These are phyloP conservation scores for Ellobius talpinus DNA, from an alignment of 2,113 vertebrate genomes.

Conservation along the genomic window DNA sequence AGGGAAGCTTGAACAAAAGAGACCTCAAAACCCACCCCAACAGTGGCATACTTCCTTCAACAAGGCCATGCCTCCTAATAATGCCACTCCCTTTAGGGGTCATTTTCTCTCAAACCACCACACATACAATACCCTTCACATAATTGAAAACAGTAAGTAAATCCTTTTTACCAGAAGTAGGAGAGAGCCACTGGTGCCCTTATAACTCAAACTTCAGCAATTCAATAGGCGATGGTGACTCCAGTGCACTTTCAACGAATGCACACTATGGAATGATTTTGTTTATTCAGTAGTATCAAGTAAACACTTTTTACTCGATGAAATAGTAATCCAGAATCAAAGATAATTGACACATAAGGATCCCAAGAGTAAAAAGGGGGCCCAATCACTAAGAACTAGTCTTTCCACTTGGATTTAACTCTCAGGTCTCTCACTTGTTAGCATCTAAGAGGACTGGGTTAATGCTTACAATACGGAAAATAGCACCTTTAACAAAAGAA, in stretches of 20 bases:
- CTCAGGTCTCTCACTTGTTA: slow-evolving; percentile 26
- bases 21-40: background rate
- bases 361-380: background rate
- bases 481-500: background rate
- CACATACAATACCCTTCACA: too few relatives aligned
- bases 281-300: background rate
- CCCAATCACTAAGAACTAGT: background rate
- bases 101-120: background rate
- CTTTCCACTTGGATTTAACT: slow-evolving; percentile 47
- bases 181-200: background rate
- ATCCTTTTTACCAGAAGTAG: background rate
- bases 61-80: background rate
- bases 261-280: background rate
- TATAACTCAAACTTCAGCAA: background rate
- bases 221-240: background rate
- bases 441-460: background rate
- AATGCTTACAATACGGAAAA: slow-evolving; percentile 31
- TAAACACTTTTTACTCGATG: background rate
- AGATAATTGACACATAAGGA: background rate
- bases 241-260: background rate
- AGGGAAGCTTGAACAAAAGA: background rate
- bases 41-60: background rate
- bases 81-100: background rate
- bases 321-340: slow-evolving; percentile 45
- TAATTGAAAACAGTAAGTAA: background rate